Base-by-base conservation (phyloP, 2,797 vertebrate species). In the Myotis daubentonii region DNA sequence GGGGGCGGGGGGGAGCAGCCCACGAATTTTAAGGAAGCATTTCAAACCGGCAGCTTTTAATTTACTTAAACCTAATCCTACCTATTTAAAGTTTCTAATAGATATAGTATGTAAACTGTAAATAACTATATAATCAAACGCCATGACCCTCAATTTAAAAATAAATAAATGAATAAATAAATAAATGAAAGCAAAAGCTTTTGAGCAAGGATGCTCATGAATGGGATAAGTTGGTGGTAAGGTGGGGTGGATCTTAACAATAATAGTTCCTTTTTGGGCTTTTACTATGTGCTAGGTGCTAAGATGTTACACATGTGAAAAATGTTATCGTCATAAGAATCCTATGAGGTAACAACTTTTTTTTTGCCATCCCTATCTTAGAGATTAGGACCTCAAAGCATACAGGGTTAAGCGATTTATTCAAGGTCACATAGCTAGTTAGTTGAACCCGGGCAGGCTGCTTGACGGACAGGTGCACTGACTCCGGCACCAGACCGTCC, bases 51-150 rank as follows among this genome's bases (percentile, higher is more conserved):
- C 89, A 36, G 86, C 83, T 92, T 81, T 93, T 92, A 75, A 23
- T 97, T 92, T 86, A 91, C 94, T 97, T 87, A 94, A 80, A 89
- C 89, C 86, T 96, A 96, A 84, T 88, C 86, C 75, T 82, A 75
- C 89, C 72, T 83, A 97, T 91, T 89, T 94, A 96, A 97, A 97
- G 96, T 96, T 97, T 94, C 91, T 68, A 60, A 71, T 53, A 96
- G 38, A 80, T 93, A 78, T 30, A 94, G 19, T 93, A 49, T 22
- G 51, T 49, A 94, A 89, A 75, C 79, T 95, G 89, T 75, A 94
- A 89, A 96, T 94, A 93, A 89, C 47, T 75, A 94, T 91, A 94
- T 82, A 70, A 88, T 57, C 65, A 47, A 82, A 83, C 62, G 62
- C 49, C 89, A 41, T 41, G 93, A 83, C 88, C 86, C 96, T 78